Evolutionary conservation across 2,113 vertebrate genomes (phyloP).

Genomic region (Sinosuthora webbiana): DNA sequence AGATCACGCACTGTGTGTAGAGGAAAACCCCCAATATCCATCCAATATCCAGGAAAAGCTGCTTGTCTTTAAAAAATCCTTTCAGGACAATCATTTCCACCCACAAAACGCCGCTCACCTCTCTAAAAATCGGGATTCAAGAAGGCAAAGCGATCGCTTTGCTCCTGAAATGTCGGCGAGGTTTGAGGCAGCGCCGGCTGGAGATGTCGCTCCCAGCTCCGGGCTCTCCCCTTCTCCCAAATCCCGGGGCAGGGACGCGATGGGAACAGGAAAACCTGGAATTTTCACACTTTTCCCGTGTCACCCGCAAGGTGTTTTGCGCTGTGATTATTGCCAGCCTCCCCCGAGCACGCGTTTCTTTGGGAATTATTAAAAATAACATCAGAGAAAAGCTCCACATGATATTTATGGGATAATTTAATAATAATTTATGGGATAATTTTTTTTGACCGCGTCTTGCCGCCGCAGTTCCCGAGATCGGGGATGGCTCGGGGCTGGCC

Average conservation of each 20-base stretch:
- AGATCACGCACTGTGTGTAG: rapidly evolving
- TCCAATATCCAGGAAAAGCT: neutral
- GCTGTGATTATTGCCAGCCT: neutral
- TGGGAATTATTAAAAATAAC: neutral
- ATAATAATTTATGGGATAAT: neutral
- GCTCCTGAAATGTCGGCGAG: neutral
- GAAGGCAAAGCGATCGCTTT: rapidly evolving
- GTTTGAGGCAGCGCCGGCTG: neutral
- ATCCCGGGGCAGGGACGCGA: neutral
- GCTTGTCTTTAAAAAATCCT: neutral
- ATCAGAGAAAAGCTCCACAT: neutral
- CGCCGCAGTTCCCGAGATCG: rapidly evolving
- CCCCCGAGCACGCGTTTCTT: rapidly evolving
- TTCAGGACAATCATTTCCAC: neutral
- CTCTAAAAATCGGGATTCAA: rapidly evolving
- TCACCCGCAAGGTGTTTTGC: neutral
- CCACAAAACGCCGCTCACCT: neutral
- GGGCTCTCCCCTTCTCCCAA: neutral
- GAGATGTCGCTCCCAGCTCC: neutral
- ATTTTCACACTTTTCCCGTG: rapidly evolving
- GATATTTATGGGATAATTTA: neutral
- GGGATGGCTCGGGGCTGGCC: neutral
- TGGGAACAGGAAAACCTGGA: neutral
- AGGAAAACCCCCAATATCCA: neutral
- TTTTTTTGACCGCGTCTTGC: rapidly evolving